A percentile compares a stretch with the other conserved stretches of the same genome.
Conservation (phyloP, 2,888 invertebrate genomes). For the Phaonia tiefii region DNA sequence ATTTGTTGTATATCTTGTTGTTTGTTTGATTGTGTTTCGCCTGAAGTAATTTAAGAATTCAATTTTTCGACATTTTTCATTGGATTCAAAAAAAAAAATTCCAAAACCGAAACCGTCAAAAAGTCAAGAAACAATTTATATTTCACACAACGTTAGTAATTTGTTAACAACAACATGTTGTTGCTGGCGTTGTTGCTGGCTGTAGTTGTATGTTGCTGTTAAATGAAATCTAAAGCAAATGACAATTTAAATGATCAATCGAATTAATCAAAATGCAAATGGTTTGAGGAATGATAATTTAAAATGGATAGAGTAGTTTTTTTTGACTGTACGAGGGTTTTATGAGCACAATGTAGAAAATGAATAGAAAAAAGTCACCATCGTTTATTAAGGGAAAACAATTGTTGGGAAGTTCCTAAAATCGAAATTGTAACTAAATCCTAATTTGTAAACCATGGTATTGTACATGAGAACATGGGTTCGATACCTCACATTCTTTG, state of each 20-base stretch:
- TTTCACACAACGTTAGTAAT: slow-evolving; percentile 49
- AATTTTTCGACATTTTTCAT: slow-evolving; percentile 51
- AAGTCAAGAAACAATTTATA: slow-evolving; percentile 39
- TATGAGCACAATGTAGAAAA: no score
- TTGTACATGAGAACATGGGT: no score
- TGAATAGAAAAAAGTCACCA: no score
- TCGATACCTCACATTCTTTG: no score
- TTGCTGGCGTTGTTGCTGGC: not conserved
- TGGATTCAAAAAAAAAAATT: slow-evolving; percentile 35
- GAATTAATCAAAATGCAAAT: slow-evolving; percentile 58
- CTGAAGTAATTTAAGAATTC: slow-evolving; percentile 62
- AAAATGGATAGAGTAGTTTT: not conserved
- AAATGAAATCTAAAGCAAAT: slow-evolving; percentile 49
- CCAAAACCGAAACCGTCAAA: not conserved
- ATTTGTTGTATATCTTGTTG: slow-evolving; percentile 47
- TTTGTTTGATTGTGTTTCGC: slow-evolving; percentile 47
- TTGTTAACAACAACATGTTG: slow-evolving; percentile 43
- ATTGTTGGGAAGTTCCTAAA: no score
- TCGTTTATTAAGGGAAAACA: no score
- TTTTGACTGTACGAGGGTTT: not conserved
- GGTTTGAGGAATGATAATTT: not conserved
- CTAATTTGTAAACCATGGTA: no score
- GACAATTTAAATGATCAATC: slow-evolving; percentile 58
- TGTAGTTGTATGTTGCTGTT: not conserved
- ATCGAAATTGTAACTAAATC: no score